Evolutionary conservation across 1,140 invertebrate species (phyloP), one percentile per base, ranked within the genome.

Genomic region (Augochlora pura): DNA sequence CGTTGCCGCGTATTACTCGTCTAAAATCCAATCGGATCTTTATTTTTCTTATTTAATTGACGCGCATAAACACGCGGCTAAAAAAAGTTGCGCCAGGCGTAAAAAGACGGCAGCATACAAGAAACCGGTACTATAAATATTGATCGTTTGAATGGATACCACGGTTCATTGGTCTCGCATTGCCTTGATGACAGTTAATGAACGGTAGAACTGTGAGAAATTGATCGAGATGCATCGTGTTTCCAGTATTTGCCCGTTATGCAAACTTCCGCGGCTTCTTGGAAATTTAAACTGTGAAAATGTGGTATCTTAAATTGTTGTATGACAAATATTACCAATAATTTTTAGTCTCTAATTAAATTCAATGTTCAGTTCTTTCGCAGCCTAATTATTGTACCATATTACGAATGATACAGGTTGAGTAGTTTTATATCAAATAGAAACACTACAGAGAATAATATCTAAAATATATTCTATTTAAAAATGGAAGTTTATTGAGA

Each of bases 131-230:
- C 73, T 74, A 52, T 70, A 75, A 78, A 74, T 78, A 81, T 71
- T 60, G 62, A 67, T 65, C 49, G 65, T 70, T 38, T 14, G 25
- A 14, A 57, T 27, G 38, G 23, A 32, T 71, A 25, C 72, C 65
- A 12, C 39, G 75, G 39, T 71, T 79, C 52, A 42, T 63, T 23
- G 70, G 25, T 67, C 27, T 81, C 66, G 23, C 1, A 32, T 74
- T 81, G 60, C 71, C 52, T 42, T 32, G 49, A 80, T 25, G 66
- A 62, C 68, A 60, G 46, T 67, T 8, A 49, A 66, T 18, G 38
- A 83, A 65, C 32, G 32, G 52, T 10, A 73, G 18, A 49, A 57
- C 78, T 80, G 72, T 80, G 81, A 70, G 73, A 85, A 77, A 84
- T 59, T 62, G 68, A 81, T 83, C 42, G 52, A 80, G 72, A 69